Evolutionary conservation across 2,797 vertebrate species (phyloP).

Genomic region (Eidolon dupreanum): DNA sequence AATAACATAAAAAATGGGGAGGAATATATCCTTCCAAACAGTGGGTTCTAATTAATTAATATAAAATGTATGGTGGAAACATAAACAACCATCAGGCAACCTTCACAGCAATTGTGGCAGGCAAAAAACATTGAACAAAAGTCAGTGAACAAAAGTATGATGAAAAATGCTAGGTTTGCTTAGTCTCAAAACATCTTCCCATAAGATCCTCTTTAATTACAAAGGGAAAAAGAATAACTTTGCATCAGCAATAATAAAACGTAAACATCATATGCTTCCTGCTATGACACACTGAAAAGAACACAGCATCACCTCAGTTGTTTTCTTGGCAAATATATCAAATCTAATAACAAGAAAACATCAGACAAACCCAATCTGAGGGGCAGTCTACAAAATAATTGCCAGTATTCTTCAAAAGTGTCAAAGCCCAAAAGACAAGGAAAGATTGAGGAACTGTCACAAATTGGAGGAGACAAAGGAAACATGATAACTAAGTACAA

Average conservation of each 20-base stretch:
- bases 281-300: not conserved
- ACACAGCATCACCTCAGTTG: not conserved
- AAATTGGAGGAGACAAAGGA: not conserved
- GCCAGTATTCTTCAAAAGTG: not conserved
- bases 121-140: not conserved
- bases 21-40: not conserved
- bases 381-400: not conserved
- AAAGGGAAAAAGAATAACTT: not conserved
- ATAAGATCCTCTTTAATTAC: not conserved
- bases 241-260: not conserved
- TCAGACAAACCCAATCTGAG: not conserved
- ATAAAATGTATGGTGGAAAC: not conserved
- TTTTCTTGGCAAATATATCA: not conserved
- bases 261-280: not conserved
- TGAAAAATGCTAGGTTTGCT: not conserved
- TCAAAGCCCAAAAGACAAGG: not conserved
- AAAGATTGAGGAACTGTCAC: not conserved
- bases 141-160: not conserved
- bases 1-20: not conserved
- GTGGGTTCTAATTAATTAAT: not conserved
- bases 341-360: not conserved
- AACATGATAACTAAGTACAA: not conserved
- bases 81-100: not conserved
- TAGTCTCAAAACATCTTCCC: not conserved
- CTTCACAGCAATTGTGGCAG: not conserved